These are phyloP conservation scores for Heliothis subflexa DNA, from an alignment of 1,140 invertebrate genomes.

Conservation along the genomic window DNA sequence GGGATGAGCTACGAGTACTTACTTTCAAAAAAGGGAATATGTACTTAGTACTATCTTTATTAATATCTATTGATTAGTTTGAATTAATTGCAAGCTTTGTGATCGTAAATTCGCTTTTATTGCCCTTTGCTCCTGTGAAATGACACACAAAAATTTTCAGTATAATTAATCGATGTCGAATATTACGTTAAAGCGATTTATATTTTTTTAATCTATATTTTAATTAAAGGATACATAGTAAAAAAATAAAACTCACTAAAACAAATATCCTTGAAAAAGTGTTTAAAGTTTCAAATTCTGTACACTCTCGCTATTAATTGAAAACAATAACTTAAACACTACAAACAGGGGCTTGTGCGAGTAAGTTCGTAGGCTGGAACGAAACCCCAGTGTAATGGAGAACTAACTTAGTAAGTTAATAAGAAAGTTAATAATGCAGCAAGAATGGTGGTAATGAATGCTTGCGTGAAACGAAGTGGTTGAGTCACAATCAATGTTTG, in stretches of 20 bases:
- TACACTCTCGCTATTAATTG: not conserved
- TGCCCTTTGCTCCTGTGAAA: too few relatives aligned
- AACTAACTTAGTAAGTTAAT: constrained; percentile 7
- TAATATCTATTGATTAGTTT: too few relatives aligned
- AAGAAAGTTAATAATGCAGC: constrained; percentile 16
- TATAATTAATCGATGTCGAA: too few relatives aligned
- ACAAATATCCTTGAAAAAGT: not conserved
- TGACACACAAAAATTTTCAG: too few relatives aligned
- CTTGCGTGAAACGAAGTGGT: not conserved
- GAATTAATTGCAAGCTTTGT: too few relatives aligned
- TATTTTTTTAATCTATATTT: too few relatives aligned
- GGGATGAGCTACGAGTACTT: not conserved
- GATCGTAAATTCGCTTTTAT: too few relatives aligned
- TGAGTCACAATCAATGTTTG: not conserved
- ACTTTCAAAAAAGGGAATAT: too few relatives aligned
- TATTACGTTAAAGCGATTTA: too few relatives aligned
- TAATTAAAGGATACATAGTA: too few relatives aligned
- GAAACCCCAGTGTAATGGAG: not conserved
- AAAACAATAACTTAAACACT: constrained; percentile 26
- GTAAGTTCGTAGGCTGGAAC: constrained; percentile 14
- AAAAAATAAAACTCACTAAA: too few relatives aligned
- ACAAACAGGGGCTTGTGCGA: not conserved
- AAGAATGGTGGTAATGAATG: not conserved
- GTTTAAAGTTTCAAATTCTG: not conserved
- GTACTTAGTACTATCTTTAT: too few relatives aligned